Conservation (phyloP, 2,888 invertebrate genomes). For the Drosophila mimica region DNA sequence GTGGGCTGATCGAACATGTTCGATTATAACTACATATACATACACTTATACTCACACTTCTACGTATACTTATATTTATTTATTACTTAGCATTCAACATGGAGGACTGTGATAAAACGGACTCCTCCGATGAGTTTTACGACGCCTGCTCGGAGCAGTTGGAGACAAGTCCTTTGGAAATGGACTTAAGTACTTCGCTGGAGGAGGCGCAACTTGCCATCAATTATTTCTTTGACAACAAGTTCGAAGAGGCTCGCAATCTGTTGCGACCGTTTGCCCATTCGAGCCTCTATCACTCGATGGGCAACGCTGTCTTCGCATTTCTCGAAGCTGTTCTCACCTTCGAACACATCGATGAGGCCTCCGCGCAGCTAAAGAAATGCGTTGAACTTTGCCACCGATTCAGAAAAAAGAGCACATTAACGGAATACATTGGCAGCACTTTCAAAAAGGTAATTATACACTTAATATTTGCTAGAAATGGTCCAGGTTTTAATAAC, state of each 20-base stretch:
- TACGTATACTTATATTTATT: neutral
- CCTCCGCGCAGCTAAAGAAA: conserved; percentile 91
- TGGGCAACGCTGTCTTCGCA: conserved; percentile 94
- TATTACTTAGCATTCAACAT: neutral
- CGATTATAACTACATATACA: neutral
- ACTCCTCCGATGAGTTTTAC: conserved; percentile 40
- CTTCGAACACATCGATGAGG: conserved; percentile 93
- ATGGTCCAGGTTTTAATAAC: neutral
- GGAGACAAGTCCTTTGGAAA: conserved; percentile 45
- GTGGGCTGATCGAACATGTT: neutral
- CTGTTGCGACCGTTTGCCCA: conserved; percentile 93
- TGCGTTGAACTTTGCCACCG: conserved; percentile 92
- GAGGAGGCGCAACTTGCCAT: conserved; percentile 92
- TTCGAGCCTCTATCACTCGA: conserved; percentile 95
- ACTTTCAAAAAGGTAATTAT: conserved; percentile 87
- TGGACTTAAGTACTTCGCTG: conserved; percentile 86
- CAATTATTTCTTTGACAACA: conserved; percentile 96
- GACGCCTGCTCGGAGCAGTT: conserved; percentile 37
- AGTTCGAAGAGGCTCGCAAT: conserved; percentile 92
- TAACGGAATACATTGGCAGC: conserved; percentile 93
- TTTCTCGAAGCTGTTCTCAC: conserved; percentile 97
- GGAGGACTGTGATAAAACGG: conserved; percentile 11
- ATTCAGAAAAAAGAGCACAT: conserved; percentile 85
- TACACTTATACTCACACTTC: neutral
- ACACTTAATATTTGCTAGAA: neutral